Base-by-base conservation (phyloP, 2,888 invertebrate species). In the Abrostola triplasia region DNA sequence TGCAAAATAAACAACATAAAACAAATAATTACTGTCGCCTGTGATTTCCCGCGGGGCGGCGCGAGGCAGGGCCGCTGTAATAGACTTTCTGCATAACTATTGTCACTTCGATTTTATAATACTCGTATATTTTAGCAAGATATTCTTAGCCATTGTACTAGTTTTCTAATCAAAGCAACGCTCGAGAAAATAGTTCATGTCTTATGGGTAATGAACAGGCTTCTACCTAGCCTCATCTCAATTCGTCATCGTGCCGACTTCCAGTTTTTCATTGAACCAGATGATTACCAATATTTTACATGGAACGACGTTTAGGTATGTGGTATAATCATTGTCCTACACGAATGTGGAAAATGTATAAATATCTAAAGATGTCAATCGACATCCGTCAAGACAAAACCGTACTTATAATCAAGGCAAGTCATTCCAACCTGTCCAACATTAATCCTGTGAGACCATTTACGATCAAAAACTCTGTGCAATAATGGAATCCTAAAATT, bases 1-100 rank as follows among this genome's bases (percentile, higher is more conserved):
- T 73, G 73, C 67, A 70, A 73, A 77, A 84, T 83, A 82, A 84
- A 85, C 49, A 82, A 87, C 61, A 86, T 85, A 84, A 87, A 89
- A 85, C 83, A 85, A 79, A 86, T 90, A 92, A 92, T 91, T 90
- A 92, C 87, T 87, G 82, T 78, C 83, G 82, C 79, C 80, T 74
- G 78, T 92, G 90, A 93, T 93, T 93, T 93, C 93, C 93, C 92
- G 36, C 11, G 86, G 80, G 87, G 62, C 67, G 64, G 67, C 78
- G 64, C 73, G 79, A 62, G 64, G 68, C 75, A 66, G 64, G 55
- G 63, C 67, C 62, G 66, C 69, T 71, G 76, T 80, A 84, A 80
- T 84, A 76, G 81, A 62, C 64, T 75, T 70, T 67, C 62, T 79
- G 69, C 72, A 73, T 73, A 79, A 77, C 73, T 77, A 80, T 73